phyloP scores from a whole-genome alignment of 2,113 vertebrate species.

The Catharus bicknelli region DNA sequence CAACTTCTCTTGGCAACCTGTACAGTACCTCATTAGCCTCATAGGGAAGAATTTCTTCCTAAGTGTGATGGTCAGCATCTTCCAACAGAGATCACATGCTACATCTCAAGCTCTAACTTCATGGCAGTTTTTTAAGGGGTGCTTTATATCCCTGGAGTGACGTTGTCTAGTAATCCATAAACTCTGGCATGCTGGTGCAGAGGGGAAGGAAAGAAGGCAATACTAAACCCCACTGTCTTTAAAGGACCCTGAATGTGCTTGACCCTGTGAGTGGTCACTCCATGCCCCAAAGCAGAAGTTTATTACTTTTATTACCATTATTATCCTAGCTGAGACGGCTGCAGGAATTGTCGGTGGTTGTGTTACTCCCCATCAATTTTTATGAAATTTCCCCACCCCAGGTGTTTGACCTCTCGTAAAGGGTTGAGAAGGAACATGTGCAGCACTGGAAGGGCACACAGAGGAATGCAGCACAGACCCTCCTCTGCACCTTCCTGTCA shows the following conservation, averaged over 20 bases:
- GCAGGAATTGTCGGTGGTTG: fast-evolving
- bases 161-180: neutral
- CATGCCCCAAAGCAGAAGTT: neutral
- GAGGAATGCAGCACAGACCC: neutral
- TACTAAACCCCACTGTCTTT: neutral
- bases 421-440: neutral
- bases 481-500: neutral
- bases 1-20: neutral
- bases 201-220: neutral
- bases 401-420: neutral
- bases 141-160: neutral
- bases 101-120: neutral
- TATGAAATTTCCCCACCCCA: neutral
- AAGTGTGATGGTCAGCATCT: neutral
- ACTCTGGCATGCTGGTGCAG: neutral
- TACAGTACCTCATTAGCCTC: neutral
- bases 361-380: neutral
- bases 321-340: neutral
- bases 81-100: neutral
- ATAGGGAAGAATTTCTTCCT: neutral
- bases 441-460: neutral
- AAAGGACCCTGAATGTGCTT: neutral
- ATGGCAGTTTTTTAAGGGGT: neutral
- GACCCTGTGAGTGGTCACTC: conserved; percentile 27
- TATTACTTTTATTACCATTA: conserved; percentile 17